A percentile compares a stretch with the other conserved stretches of the same genome.
phyloP scores from a whole-genome alignment of 1,140 invertebrate species.

The Pogonognathellus flavescens region DNA sequence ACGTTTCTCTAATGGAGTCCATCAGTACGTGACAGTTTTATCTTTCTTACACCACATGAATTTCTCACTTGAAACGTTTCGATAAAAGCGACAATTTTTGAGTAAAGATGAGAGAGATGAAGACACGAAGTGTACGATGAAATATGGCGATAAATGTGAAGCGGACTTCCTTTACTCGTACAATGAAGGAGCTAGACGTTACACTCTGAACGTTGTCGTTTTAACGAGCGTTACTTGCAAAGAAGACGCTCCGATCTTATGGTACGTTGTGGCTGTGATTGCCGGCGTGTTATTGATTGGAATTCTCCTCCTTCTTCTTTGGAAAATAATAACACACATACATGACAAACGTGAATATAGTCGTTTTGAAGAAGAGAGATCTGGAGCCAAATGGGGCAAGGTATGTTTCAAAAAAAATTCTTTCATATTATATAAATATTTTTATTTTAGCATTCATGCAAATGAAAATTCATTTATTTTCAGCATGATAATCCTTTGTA shows the following conservation, averaged over 20 bases:
- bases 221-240: neutral
- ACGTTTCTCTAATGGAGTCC: neutral
- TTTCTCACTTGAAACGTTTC: neutral
- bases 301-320: constrained; percentile 80
- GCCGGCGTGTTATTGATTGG: constrained; percentile 81
- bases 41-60: neutral
- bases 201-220: neutral
- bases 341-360: constrained; percentile 86
- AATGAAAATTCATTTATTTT: neutral
- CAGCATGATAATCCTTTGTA: constrained; percentile 59
- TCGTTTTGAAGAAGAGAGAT: constrained; percentile 84
- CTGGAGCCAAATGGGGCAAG: constrained; percentile 80
- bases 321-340: constrained; percentile 85
- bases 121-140: neutral
- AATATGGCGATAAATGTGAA: neutral
- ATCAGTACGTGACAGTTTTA: neutral
- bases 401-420: constrained; percentile 72
- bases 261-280: constrained; percentile 79
- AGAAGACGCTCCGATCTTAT: constrained; percentile 46
- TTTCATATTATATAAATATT: too few relatives aligned
- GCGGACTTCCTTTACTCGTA: constrained; percentile 7
- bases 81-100: neutral
- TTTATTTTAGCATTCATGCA: neutral
- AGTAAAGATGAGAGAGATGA: neutral
- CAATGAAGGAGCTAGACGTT: neutral